Percentiles rank a stretch among this genome's conserved stretches.
Conservation (phyloP, 2,888 invertebrate genomes). For the Xestia sexstrigata region DNA sequence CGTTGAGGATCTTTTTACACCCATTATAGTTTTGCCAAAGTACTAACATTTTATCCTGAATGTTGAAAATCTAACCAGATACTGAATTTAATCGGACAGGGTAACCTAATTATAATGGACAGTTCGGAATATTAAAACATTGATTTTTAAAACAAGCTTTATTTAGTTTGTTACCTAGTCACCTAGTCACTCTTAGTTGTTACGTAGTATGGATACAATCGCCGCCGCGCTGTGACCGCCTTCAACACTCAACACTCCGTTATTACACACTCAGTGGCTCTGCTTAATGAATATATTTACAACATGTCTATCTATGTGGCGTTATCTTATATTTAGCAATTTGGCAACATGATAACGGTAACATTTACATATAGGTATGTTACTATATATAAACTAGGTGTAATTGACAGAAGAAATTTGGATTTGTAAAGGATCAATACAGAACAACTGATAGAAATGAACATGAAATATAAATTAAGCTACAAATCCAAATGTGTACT, state of each 20-base stretch:
- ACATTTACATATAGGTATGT: conserved; percentile 80
- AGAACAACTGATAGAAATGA: conserved; percentile 20
- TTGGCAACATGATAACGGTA: conserved; percentile 88
- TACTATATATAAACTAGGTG: conserved; percentile 76
- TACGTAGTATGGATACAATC: conserved; percentile 79
- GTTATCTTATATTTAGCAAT: conserved; percentile 85
- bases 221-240: conserved; percentile 68
- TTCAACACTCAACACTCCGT: conserved; percentile 81
- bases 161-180: conserved; percentile 85
- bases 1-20: not conserved
- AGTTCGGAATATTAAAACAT: conserved; percentile 69
- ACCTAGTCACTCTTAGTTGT: conserved; percentile 82
- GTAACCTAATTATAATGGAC: conserved; percentile 7
- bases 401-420: conserved; percentile 88
- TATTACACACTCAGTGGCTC: conserved; percentile 82
- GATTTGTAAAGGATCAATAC: conserved; percentile 51
- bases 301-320: conserved; percentile 84
- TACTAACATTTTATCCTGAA: not conserved
- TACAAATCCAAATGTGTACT: conserved; percentile 62
- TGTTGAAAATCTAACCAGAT: not conserved
- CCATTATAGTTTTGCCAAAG: not conserved
- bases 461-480: conserved; percentile 16
- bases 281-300: conserved; percentile 87
- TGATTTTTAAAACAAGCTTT: conserved; percentile 89
- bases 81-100: not conserved